phyloP scores from a whole-genome alignment of 2,797 vertebrate genomes.

The Acrossocheilus fasciatus region DNA sequence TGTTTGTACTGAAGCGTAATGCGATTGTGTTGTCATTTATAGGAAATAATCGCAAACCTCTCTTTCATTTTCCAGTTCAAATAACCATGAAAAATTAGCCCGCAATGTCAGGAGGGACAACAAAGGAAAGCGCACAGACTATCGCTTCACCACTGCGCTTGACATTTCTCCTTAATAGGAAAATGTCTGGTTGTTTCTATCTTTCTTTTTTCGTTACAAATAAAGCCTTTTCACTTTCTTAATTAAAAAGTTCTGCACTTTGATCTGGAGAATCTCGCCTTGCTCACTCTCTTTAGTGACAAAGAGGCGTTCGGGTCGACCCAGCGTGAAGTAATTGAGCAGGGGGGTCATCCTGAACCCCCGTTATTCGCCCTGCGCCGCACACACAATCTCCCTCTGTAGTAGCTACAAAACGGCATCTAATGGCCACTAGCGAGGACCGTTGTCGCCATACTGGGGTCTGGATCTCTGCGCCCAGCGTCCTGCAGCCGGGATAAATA shows the following conservation, averaged over 20 bases:
- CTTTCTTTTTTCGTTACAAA: constrained; percentile 65
- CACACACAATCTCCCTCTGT: constrained; percentile 58
- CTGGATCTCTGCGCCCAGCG: constrained; percentile 64
- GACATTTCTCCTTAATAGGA: constrained; percentile 88
- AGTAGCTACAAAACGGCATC: constrained; percentile 44
- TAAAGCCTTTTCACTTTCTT: constrained; percentile 70
- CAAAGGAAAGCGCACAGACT: constrained; percentile 85
- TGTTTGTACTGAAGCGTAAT: constrained; percentile 95
- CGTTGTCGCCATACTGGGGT: constrained; percentile 71
- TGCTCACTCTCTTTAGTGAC: constrained; percentile 45
- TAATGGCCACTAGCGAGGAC: constrained; percentile 71
- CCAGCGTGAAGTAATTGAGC: constrained; percentile 55
- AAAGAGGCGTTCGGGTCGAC: constrained; percentile 61
- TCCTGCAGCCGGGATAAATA: constrained; percentile 78
- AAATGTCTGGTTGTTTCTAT: constrained; percentile 80
- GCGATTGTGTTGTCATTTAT: constrained; percentile 98
- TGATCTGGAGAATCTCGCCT: constrained; percentile 75
- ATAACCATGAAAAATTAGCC: constrained; percentile 99
- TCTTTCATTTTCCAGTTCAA: constrained; percentile 98
- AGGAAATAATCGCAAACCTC: constrained; percentile 96
- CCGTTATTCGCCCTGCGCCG: not conserved
- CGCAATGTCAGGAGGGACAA: constrained; percentile 93
- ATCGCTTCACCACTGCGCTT: constrained; percentile 80
- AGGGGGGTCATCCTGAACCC: constrained; percentile 25
- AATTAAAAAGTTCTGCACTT: constrained; percentile 84